Evolutionary conservation across 1,140 invertebrate species (phyloP).

Genomic region (Aleiodes sp.): DNA sequence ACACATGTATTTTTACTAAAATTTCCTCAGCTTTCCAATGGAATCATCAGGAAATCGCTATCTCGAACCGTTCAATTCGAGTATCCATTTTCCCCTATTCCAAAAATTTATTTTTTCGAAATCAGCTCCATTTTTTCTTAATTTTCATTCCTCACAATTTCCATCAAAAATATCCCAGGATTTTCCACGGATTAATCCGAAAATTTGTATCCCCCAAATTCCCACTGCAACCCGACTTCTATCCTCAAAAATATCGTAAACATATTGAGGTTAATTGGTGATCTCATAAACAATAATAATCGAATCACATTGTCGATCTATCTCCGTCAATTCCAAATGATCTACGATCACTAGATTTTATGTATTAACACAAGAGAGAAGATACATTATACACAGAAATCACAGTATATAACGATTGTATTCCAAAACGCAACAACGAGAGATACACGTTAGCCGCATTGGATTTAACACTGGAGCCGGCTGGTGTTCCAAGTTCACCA

Average conservation of each 20-base stretch:
- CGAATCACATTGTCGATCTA: background rate
- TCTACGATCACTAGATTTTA: background rate
- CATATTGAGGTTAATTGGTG: background rate
- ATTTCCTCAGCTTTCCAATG: no score
- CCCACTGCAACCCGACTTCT: no score
- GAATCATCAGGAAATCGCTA: no score
- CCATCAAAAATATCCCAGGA: no score
- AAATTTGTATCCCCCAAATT: no score
- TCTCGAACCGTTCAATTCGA: no score
- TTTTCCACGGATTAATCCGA: no score
- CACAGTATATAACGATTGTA: conserved; percentile 14
- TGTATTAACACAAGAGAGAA: background rate
- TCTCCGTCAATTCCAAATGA: background rate
- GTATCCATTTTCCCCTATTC: no score
- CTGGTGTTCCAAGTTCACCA: conserved; percentile 42
- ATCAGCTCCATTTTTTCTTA: no score
- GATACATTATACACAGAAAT: conserved; percentile 46
- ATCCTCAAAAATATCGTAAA: background rate
- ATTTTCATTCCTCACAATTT: no score
- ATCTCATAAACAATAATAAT: background rate
- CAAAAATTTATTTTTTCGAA: no score
- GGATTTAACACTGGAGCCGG: background rate
- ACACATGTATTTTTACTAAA: no score
- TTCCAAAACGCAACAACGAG: background rate
- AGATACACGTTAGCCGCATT: conserved; percentile 45